Evolutionary conservation across 64 coral and sea anemone genomes (phyloP).

Genomic region (Catalaphyllia jardinei): DNA sequence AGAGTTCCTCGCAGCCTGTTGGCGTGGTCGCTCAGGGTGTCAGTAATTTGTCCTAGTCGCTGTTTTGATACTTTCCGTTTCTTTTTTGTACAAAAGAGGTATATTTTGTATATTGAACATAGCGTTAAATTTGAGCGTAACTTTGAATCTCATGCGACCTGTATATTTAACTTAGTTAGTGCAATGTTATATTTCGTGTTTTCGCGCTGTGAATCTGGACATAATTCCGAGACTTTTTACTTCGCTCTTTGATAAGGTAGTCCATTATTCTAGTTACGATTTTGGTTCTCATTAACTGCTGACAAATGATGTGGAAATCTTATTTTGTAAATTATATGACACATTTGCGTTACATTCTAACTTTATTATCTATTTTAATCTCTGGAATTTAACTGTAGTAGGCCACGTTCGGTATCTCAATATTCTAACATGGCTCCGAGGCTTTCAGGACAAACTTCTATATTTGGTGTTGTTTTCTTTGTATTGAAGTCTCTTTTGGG

Average conservation of each 20-base stretch:
- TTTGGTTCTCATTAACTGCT: not conserved
- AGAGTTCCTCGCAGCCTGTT: constrained; percentile 29
- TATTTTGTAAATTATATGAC: not conserved
- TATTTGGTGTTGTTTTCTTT: too few species aligned
- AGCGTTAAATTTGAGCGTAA: constrained; percentile 35
- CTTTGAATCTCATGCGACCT: constrained; percentile 25
- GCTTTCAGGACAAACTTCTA: too few species aligned
- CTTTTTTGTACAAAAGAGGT: constrained; percentile 42
- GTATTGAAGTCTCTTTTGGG: too few species aligned
- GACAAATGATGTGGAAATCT: not conserved
- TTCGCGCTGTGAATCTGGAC: not conserved
- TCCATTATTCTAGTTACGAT: not conserved
- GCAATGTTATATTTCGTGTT: not conserved
- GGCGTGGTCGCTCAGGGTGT: constrained; percentile 34
- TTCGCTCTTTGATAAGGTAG: not conserved
- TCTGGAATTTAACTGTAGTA: not conserved
- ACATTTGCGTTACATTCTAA: not conserved
- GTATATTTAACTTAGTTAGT: constrained; percentile 29
- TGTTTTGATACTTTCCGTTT: constrained; percentile 18
- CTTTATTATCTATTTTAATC: not conserved
- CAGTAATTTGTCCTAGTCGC: not conserved
- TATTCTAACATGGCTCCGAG: too few species aligned
- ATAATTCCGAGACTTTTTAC: too few species aligned
- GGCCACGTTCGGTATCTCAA: too few species aligned
- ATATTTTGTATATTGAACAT: constrained; percentile 56